A percentile compares a stretch with the other conserved stretches of the same genome.
Evolutionary conservation across 2,113 vertebrate genomes (phyloP).

Genomic region (Lathamus discolor): DNA sequence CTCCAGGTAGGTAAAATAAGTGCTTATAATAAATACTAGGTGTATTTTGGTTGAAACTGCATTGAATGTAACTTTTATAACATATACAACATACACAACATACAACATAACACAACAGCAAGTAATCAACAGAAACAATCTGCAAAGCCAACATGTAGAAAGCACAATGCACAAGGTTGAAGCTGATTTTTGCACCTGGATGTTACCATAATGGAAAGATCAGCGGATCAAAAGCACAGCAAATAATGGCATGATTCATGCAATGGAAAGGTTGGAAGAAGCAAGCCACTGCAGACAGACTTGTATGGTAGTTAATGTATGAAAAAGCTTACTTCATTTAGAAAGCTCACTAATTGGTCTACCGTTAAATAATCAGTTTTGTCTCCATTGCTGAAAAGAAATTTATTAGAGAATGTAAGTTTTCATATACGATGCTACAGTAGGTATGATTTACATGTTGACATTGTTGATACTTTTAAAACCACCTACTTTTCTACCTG

Average conservation of each 20-base stretch:
- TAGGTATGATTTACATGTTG: conserved; percentile 82
- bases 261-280: conserved; percentile 66
- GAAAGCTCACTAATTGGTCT: conserved; percentile 99
- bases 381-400: conserved; percentile 99
- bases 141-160: conserved; percentile 67
- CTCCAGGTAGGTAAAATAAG: conserved; percentile 22
- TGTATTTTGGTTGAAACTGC: conserved; percentile 29
- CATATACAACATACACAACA: conserved; percentile 14
- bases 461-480: conserved; percentile 72
- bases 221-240: conserved; percentile 73
- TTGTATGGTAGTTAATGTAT: conserved; percentile 92
- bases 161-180: conserved; percentile 33
- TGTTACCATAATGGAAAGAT: conserved; percentile 72
- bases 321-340: conserved; percentile 99
- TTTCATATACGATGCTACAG: conserved; percentile 77
- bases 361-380: conserved; percentile 99
- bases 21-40: conserved; percentile 21
- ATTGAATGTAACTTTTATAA: not conserved
- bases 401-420: conserved; percentile 94
- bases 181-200: conserved; percentile 76
- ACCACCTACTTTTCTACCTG: conserved; percentile 49
- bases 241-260: conserved; percentile 54
- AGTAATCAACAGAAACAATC: conserved; percentile 60
- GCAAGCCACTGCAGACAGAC: conserved; percentile 88
- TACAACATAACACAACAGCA: conserved; percentile 43